Conservation (phyloP, 2,888 invertebrate species). For the Drosophila helvetica region DNA sequence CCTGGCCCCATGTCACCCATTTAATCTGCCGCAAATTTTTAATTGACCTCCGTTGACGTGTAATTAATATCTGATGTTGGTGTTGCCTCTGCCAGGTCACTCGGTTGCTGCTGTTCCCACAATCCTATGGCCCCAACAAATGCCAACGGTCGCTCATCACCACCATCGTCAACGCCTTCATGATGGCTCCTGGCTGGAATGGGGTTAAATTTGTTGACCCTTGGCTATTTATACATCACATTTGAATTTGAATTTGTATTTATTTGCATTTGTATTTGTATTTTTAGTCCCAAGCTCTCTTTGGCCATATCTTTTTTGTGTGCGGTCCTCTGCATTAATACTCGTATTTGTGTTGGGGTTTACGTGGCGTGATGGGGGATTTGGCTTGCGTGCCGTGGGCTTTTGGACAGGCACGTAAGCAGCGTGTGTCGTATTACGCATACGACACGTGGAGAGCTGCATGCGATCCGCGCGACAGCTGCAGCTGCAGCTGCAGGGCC, state of each 20-base stretch:
- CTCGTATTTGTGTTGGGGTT: neutral
- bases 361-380: neutral
- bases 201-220: conserved; percentile 4
- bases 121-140: conserved; percentile 38
- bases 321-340: neutral
- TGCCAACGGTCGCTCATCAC: conserved; percentile 18
- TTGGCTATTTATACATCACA: conserved; percentile 35
- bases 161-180: neutral
- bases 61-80: conserved; percentile 52
- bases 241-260: conserved; percentile 15
- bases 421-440: neutral
- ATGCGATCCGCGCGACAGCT: neutral
- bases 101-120: conserved; percentile 4
- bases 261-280: conserved; percentile 28
- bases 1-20: conserved; percentile 38
- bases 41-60: conserved; percentile 54
- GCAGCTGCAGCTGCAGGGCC: no score
- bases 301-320: neutral
- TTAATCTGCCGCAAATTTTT: conserved; percentile 49
- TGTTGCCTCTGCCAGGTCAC: neutral
- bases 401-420: neutral
- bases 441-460: neutral
- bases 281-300: conserved; percentile 17
- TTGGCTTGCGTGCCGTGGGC: neutral
- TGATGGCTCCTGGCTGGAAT: neutral